Evolutionary conservation across 2,797 vertebrate genomes (phyloP), one percentile per base, ranked within the genome.

Genomic region (Lateolabrax maculatus): DNA sequence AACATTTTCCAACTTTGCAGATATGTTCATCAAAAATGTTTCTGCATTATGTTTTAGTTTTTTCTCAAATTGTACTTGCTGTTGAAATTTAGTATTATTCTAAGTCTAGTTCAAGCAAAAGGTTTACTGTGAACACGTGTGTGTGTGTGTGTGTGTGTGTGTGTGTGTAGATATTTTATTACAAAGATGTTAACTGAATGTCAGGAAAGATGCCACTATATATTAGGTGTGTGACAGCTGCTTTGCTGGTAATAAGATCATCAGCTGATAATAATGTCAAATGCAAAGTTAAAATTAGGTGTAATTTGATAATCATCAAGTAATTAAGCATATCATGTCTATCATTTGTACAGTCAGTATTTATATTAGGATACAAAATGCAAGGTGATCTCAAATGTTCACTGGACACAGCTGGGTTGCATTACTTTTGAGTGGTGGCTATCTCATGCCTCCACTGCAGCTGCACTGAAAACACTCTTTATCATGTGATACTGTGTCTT

Each of bases 301-400:
- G 36, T 19, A 49, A 72, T 72, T 56, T 18, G 62, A 72, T 72
- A 72, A 49, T 51, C 48, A n/a, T 19, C 9, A 18, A 16, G 23
- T 39, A 34, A 16, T 55, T 34, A 7, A 2, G 15, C 56, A 31
- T 11, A 55, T 31, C 70, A 21, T 53, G 29, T 56, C 15, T 46
- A 8, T 62, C 21, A 56, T 68, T 31, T 4, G 10, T n/a, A n/a
- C n/a, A n/a, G n/a, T n/a, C n/a, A n/a, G 34, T 51, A n/a, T 34
- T n/a, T 58, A 10, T 23, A 51, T 19, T 4, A 10, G 21, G 4
- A 5, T 41, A 36, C 56, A 16, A 3, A 18, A 1, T 37, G 11
- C 4, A 27, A 27, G 3, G 8, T 9, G 1, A 19, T 8, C 43
- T 44, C 43, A 19, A 46, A 18, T n/a, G 3, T 49, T n/a, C 46